Conservation (phyloP, 2,888 invertebrate species). For the Dicyrtomina minuta region DNA sequence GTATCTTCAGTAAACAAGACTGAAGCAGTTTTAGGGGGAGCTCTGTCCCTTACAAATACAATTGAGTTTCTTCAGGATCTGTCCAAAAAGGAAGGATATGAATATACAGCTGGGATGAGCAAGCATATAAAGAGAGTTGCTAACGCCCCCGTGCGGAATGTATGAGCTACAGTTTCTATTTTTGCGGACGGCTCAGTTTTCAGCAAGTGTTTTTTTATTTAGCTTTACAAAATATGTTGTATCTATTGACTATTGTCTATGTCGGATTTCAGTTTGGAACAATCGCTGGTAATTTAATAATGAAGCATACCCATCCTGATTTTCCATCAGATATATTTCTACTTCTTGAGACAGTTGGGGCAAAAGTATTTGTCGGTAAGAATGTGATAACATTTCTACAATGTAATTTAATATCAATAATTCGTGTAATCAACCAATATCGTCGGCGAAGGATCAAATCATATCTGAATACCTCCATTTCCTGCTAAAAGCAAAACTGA, state of each 20-base stretch:
- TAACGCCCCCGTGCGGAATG: constrained; percentile 70
- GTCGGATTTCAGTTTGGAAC: constrained; percentile 59
- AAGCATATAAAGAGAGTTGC: constrained; percentile 71
- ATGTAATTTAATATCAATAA: no score
- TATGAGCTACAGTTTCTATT: no score
- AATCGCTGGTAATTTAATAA: constrained; percentile 70
- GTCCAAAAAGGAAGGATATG: constrained; percentile 59
- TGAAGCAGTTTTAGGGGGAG: constrained; percentile 63
- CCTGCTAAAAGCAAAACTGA: no score
- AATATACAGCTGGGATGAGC: constrained; percentile 63
- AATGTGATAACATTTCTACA: background rate
- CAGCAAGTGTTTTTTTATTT: no score
- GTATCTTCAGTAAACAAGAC: constrained; percentile 54
- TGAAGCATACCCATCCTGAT: constrained; percentile 67
- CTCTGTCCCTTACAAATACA: constrained; percentile 62
- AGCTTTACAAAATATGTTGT: background rate
- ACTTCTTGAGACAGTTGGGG: constrained; percentile 59
- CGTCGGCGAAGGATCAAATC: no score
- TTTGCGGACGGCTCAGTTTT: no score
- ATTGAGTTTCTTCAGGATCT: constrained; percentile 57
- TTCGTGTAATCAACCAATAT: no score
- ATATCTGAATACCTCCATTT: no score
- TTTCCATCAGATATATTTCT: constrained; percentile 73
- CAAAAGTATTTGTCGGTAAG: constrained; percentile 54
- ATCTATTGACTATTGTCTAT: background rate